Evolutionary conservation across 2,113 vertebrate genomes (phyloP), one percentile per base, ranked within the genome.

Genomic region (Xenopus tropicalis): DNA sequence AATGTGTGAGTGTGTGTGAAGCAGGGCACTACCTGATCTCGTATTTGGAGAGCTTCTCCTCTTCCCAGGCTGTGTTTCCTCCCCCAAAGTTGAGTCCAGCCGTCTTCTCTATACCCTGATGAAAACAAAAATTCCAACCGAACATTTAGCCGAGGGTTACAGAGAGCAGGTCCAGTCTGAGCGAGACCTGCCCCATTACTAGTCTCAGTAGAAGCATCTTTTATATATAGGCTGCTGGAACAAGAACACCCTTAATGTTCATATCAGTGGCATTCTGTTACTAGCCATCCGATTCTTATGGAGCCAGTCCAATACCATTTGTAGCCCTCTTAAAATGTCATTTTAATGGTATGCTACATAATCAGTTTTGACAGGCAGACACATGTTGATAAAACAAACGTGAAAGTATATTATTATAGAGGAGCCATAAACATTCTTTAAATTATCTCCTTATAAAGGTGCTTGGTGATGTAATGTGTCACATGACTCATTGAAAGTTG

Each of bases 21-120:
- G 54, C 10, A 6, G 13, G 19, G 13, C 23, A 22, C 16, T 82
- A 98, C 97, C 97, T 98, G 85, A 91, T 90, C 73, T 90, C 89
- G 81, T 99, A 98, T 81, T 98, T 99, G 8, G 97, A 91, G 79
- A 99, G 83, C 80, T 98, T 98, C 83, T 98, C 94, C 78, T 98
- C 95, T 80, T 98, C 97, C 97, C 97, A 98, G 19, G 96, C 97
- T 0, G 96, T 98, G 84, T 99, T 99, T 24, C 97, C 97, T 61
- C 96, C 97, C 0, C 96, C 96, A 57, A 99, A 99, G 77, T 98
- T 96, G 81, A 96, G 95, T 78, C 93, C 93, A 62, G 92, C 90
- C 0, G 96, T 98, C 79, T 83, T 89, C 82, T 98, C 94, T 82
- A 98, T 88, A 24, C 97, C 96, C 97, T 99, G 77, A 61, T 80